Percentiles rank a stretch among this genome's conserved stretches.
These are phyloP conservation scores for Oreotrochilus melanogaster DNA, from an alignment of 2,113 vertebrate genomes.

Conservation along the genomic window DNA sequence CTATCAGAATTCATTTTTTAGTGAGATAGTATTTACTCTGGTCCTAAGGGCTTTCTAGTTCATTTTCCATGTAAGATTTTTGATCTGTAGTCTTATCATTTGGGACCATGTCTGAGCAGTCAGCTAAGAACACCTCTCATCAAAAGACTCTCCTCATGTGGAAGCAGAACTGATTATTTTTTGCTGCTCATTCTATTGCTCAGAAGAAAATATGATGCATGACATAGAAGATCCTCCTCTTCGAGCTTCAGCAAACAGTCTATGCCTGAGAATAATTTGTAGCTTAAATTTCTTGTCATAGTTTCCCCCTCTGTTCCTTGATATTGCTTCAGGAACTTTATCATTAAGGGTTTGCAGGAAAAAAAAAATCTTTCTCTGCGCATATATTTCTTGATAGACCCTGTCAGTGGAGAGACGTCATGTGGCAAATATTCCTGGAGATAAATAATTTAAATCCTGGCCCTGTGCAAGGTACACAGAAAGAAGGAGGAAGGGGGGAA, in stretches of 20 bases:
- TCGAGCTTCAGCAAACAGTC: background rate
- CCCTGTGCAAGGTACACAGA: background rate
- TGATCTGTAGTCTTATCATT: background rate
- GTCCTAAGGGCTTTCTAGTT: constrained; percentile 28
- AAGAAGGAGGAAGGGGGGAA: background rate
- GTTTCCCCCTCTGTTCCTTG: background rate
- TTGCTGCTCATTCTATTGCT: background rate
- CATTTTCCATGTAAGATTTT: constrained; percentile 22
- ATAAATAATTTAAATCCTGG: background rate
- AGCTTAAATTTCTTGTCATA: background rate
- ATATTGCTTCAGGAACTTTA: background rate
- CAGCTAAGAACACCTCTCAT: background rate
- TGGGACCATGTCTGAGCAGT: constrained; percentile 9
- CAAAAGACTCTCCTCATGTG: background rate
- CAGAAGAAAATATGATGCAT: background rate
- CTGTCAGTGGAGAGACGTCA: background rate
- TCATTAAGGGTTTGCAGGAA: background rate
- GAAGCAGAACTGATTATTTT: background rate
- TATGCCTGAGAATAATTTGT: background rate
- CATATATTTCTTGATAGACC: background rate
- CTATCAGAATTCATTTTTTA: constrained; percentile 17
- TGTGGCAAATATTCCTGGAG: background rate
- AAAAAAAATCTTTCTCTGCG: background rate
- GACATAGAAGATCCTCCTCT: background rate
- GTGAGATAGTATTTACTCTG: background rate